phyloP scores from a whole-genome alignment of 2,113 vertebrate species.

The Callorhinus ursinus region DNA sequence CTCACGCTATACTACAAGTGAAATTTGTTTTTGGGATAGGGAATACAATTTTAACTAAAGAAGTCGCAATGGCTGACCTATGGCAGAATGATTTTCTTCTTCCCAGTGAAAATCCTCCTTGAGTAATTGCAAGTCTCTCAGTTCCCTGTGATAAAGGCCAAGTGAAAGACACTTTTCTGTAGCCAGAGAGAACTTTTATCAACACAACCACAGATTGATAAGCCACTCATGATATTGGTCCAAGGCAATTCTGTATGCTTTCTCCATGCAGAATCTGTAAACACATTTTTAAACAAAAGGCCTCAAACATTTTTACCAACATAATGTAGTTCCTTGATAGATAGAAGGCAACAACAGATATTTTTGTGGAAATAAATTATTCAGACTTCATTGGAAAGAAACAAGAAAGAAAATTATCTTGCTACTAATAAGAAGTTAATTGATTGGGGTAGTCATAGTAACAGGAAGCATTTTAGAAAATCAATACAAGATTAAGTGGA shows the following conservation, averaged over 20 bases:
- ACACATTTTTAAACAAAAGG: background rate
- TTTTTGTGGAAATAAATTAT: conserved; percentile 60
- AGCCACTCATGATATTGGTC: background rate
- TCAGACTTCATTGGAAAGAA: conserved; percentile 75
- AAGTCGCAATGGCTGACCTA: background rate
- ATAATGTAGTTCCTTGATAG: conserved; percentile 51
- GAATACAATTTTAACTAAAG: background rate
- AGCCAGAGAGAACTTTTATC: background rate
- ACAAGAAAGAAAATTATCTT: conserved; percentile 70
- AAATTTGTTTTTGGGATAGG: background rate
- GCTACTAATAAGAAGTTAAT: conserved; percentile 80
- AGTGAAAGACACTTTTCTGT: background rate
- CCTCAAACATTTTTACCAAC: background rate
- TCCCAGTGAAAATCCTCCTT: background rate
- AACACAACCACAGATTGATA: background rate
- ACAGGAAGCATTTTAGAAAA: conserved; percentile 79
- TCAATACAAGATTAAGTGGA: conserved; percentile 81
- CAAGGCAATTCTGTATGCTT: background rate
- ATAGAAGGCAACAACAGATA: conserved; percentile 14
- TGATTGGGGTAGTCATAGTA: conserved; percentile 80
- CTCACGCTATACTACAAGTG: background rate
- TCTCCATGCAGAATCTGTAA: background rate
- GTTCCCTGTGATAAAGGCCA: background rate
- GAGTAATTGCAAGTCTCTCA: background rate
- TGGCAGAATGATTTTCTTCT: background rate